phyloP scores from a whole-genome alignment of 2,888 invertebrate species.

The Agrilus mali region DNA sequence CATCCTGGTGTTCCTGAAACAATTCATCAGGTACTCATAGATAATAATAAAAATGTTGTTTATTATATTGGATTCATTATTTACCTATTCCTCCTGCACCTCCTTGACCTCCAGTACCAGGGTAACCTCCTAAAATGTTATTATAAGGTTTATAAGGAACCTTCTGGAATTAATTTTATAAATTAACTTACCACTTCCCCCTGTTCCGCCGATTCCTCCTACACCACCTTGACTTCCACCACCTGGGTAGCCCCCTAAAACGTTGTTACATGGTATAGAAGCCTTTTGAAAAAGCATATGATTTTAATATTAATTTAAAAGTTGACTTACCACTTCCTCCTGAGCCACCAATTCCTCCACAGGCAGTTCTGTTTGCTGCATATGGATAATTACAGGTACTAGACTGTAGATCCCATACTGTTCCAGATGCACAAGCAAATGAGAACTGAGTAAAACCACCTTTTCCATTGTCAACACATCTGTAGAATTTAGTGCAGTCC shows the following conservation, averaged over 20 bases:
- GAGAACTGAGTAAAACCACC: conserved; percentile 52
- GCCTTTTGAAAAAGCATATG: no score
- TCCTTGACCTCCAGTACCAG: not conserved
- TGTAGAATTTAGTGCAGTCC: conserved; percentile 64
- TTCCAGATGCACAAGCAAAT: conserved; percentile 50
- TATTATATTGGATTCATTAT: no score
- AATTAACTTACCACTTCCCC: conserved; percentile 39
- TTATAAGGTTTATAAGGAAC: no score
- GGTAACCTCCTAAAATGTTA: no score
- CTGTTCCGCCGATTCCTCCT: conserved; percentile 27
- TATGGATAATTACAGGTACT: conserved; percentile 9
- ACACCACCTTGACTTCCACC: not conserved
- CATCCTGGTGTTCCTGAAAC: conserved; percentile 42
- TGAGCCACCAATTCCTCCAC: no score
- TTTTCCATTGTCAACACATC: conserved; percentile 54
- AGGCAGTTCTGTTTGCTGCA: conserved; percentile 10
- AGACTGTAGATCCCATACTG: conserved; percentile 10
- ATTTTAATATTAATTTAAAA: no score
- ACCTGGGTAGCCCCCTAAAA: conserved; percentile 5
- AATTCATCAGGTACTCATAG: no score
- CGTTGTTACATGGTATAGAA: no score
- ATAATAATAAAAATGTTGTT: no score
- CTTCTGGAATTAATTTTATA: conserved; percentile 1
- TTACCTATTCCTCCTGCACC: no score
- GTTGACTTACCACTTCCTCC: not conserved